Evolutionary conservation across 2,113 vertebrate species (phyloP).

Genomic region (Grammomys surdaster): DNA sequence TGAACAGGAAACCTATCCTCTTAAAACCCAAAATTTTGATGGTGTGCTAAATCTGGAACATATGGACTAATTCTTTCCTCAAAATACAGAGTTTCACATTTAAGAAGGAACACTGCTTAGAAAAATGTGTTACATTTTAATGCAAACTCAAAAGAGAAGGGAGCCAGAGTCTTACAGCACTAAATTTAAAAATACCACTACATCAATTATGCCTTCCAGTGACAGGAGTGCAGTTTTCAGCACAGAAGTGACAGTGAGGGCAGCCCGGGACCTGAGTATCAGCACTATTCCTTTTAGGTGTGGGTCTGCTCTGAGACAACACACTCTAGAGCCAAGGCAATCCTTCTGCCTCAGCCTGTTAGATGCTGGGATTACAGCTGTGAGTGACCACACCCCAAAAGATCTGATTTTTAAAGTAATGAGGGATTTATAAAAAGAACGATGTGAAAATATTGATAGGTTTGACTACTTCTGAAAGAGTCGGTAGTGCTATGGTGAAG

Average conservation of each 20-base stretch:
- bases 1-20: slow-evolving; percentile 54
- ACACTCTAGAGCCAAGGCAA: not conserved
- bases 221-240: slow-evolving; percentile 25
- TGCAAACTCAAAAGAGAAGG: slow-evolving; percentile 53
- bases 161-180: not conserved
- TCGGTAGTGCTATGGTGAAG: not conserved
- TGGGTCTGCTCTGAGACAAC: not conserved
- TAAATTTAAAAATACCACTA: slow-evolving; percentile 47
- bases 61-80: slow-evolving; percentile 69
- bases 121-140: slow-evolving; percentile 67
- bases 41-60: slow-evolving; percentile 64
- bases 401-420: slow-evolving; percentile 39
- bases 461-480: not conserved
- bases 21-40: slow-evolving; percentile 52
- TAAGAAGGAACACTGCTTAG: slow-evolving; percentile 64
- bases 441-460: not conserved
- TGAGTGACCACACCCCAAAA: not conserved
- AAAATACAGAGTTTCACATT: slow-evolving; percentile 73
- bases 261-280: not conserved
- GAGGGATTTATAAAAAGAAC: slow-evolving; percentile 3
- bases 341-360: not conserved
- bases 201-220: not conserved
- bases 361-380: not conserved
- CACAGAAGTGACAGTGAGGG: not conserved
- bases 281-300: not conserved